Evolutionary conservation across 1,140 invertebrate species (phyloP).

Genomic region (Drosophila aff.): DNA sequence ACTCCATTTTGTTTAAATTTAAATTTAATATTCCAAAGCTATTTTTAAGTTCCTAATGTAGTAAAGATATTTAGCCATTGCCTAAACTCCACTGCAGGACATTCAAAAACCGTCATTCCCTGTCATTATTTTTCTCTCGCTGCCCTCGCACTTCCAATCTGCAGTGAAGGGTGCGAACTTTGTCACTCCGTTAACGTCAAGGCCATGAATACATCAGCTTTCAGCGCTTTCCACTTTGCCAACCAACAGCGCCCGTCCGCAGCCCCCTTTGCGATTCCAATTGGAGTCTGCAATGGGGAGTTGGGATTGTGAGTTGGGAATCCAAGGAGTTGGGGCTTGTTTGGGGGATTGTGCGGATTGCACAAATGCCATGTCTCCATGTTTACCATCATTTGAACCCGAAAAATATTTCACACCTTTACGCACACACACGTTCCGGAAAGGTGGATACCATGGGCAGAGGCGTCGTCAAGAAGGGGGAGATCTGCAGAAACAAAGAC

Average conservation of each 20-base stretch:
- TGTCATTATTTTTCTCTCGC: constrained; percentile 15
- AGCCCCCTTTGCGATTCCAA: constrained; percentile 12
- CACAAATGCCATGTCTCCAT: constrained; percentile 50
- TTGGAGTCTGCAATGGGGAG: constrained; percentile 45
- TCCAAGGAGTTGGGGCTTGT: constrained; percentile 34
- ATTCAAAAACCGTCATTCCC: not conserved
- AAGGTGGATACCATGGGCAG: not conserved
- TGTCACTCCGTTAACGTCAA: constrained; percentile 81
- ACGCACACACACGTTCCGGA: constrained; percentile 23
- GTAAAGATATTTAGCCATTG: too few species aligned
- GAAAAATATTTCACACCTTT: constrained; percentile 80
- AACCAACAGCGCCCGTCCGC: constrained; percentile 17
- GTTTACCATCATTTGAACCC: constrained; percentile 62
- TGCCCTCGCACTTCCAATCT: constrained; percentile 18
- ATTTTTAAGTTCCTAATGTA: not conserved
- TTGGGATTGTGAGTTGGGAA: constrained; percentile 32
- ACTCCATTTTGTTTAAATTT: not conserved
- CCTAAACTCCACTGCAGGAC: not conserved
- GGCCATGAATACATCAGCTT: constrained; percentile 74
- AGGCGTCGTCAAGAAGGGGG: not conserved
- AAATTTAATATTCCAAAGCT: not conserved
- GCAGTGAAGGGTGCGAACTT: constrained; percentile 78
- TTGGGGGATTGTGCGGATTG: constrained; percentile 38
- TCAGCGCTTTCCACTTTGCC: constrained; percentile 32
- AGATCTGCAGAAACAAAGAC: not conserved